Base-by-base conservation (phyloP, 2,113 vertebrate species). In the Rhinoptilus africanus region DNA sequence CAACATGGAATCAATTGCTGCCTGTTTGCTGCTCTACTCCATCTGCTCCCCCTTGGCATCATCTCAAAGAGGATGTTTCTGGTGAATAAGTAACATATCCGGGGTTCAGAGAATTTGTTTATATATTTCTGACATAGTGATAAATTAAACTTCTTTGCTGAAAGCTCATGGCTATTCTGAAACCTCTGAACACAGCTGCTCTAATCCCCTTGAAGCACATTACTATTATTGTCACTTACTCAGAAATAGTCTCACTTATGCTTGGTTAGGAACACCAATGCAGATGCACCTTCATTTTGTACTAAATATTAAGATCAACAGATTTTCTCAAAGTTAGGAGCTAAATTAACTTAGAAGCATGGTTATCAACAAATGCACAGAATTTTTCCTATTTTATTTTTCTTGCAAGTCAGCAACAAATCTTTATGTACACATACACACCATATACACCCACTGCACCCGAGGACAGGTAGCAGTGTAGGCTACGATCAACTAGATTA, bases 31-130 rank as follows among this genome's bases (percentile, higher is more conserved):
- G 96, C 78, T 89, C 82, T 85, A 79, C 74, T 98, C 82, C 96
- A 95, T 94, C 93, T 94, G 95, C 60, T 85, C 64, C 75, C 56
- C 68, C 56, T 95, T 94, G 96, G 97, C 94, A 95, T 76, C 82
- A 92, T 95, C 95, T 97, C 93, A 90, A 92, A 97, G 91, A 97
- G 93, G 93, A 96, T 91, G 93, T 97, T 95, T 94, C 88, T 96
- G 51, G 77, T 82, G 95, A 96, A 45, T 83, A 95, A 97, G 94
- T 95, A 97, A 95, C 32, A 45, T 75, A 91, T 82, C 92, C 43
- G 15, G 73, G 62, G 82, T 88, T 89, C 83, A 51, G 43, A 93
- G 64, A 88, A 89, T 53, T 87, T 89, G 85, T 91, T 96, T 96
- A 93, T 88, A 27, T 47, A 72, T 72, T 85, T 47, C 43, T 95